These are phyloP conservation scores for Lapara coniferarum DNA, from an alignment of 2,888 invertebrate species.

Conservation along the genomic window DNA sequence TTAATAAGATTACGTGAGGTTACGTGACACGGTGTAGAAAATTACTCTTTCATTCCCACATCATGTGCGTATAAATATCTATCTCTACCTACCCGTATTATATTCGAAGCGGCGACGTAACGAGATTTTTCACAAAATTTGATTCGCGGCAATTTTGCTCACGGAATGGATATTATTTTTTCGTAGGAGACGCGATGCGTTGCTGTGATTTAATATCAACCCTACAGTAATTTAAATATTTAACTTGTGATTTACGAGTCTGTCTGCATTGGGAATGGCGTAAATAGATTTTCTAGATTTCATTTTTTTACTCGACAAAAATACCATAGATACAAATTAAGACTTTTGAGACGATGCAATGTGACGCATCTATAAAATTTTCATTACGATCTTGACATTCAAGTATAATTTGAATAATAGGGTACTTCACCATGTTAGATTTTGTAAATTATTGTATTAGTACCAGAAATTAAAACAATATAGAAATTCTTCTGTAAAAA, in stretches of 20 bases:
- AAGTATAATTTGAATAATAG: no score
- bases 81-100: constrained; percentile 49
- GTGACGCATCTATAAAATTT: no score
- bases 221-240: constrained; percentile 30
- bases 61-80: constrained; percentile 53
- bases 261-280: not conserved
- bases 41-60: constrained; percentile 56
- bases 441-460: no score
- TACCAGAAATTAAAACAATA: no score
- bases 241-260: constrained; percentile 20
- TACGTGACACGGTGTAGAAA: constrained; percentile 47
- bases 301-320: not conserved
- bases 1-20: constrained; percentile 45
- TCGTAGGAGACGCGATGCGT: constrained; percentile 51
- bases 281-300: constrained; percentile 7
- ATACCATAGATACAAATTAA: no score
- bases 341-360: no score
- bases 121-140: constrained; percentile 73
- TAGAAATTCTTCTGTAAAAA: no score
- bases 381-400: no score
- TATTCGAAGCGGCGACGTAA: constrained; percentile 61
- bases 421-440: no score
- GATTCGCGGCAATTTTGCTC: constrained; percentile 68
- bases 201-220: constrained; percentile 57
- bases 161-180: constrained; percentile 62